Evolutionary conservation across 2,113 vertebrate species (phyloP).

Genomic region (mouse (Mus musculus)): GRCm39 chrX:129427501-129428000

Average conservation of each 20-base stretch:
- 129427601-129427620: constrained; percentile 43
- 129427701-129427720: not conserved
- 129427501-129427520: not conserved
- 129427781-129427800: not conserved
- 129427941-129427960: not conserved
- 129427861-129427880: constrained; percentile 17
- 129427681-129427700: constrained; percentile 14
- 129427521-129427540: not conserved
- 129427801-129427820: not conserved
- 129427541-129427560: not conserved
- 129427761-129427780: not conserved
- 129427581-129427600: not conserved
- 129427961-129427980: constrained; percentile 10
- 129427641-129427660: not conserved
- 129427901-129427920: not conserved
- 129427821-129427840: constrained; percentile 33
- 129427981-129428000: constrained; percentile 40
- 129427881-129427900: constrained; percentile 25
- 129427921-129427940: not conserved
- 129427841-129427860: constrained; percentile 4
- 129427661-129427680: constrained; percentile 41
- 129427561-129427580: constrained; percentile 43
- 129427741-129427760: not conserved
- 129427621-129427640: constrained; percentile 13
- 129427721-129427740: not conserved